phyloP scores from a whole-genome alignment of 2,888 invertebrate genomes.

The Ligdia adustata region DNA sequence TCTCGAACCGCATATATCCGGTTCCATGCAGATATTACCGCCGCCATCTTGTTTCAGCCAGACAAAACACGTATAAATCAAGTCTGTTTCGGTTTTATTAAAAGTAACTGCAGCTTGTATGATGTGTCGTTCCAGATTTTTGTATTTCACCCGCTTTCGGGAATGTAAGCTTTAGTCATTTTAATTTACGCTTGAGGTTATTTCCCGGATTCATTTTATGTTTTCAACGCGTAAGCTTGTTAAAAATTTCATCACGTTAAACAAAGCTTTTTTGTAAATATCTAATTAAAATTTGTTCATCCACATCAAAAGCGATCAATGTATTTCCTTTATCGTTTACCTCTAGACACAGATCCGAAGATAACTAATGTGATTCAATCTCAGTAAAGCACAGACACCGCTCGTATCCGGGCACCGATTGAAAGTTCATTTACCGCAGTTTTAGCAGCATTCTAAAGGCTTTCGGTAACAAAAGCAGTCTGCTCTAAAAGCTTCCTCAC shows the following conservation, averaged over 20 bases:
- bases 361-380: slow-evolving; percentile 1
- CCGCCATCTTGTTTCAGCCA: slow-evolving; percentile 65
- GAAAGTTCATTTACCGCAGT: slow-evolving; percentile 38
- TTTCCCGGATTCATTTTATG: neutral
- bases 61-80: slow-evolving; percentile 72
- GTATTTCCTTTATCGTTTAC: too few relatives aligned
- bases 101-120: slow-evolving; percentile 49
- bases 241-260: neutral
- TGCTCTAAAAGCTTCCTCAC: slow-evolving; percentile 47
- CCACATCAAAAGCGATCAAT: too few relatives aligned
- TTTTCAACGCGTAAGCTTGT: neutral
- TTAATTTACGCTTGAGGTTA: neutral
- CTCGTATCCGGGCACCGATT: slow-evolving; percentile 25
- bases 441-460: slow-evolving; percentile 28
- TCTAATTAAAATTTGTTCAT: too few relatives aligned
- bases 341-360: too few relatives aligned
- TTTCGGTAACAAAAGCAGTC: slow-evolving; percentile 47
- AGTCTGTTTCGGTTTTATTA: slow-evolving; percentile 63
- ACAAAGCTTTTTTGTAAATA: too few relatives aligned
- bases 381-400: slow-evolving; percentile 1
- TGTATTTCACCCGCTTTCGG: slow-evolving; percentile 4
- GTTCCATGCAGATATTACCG: slow-evolving; percentile 67
- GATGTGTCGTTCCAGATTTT: slow-evolving; percentile 39
- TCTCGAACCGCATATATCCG: slow-evolving; percentile 52
- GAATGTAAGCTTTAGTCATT: neutral